Base-by-base conservation (phyloP, 2,113 vertebrate genomes). In the Megaceryle torquata region DNA sequence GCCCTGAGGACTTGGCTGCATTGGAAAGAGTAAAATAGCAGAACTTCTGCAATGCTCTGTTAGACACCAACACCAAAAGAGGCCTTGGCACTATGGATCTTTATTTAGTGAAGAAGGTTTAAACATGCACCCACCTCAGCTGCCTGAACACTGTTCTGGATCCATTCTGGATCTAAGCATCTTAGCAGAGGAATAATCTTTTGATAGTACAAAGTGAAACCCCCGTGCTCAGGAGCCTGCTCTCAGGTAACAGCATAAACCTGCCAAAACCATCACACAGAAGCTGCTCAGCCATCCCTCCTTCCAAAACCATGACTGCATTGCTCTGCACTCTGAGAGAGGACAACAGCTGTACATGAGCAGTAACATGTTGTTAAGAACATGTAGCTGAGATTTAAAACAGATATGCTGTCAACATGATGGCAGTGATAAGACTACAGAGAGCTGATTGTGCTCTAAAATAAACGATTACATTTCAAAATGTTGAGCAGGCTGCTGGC, bases 341-440 rank as follows among this genome's bases (percentile, higher is more conserved):
- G 75, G 82, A 89, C 70, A 79, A 24, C 65, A 78, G 14, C 57
- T 2, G 0, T 16, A 50, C 33, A 7, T 0, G 1, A 80, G 51
- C 48, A 88, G 77, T 94, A 97, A 97, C 89, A 86, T 3, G 35
- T 67, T 96, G 89, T 70, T 92, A 86, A 89, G 87, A 94, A 76
- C 65, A 80, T 71, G 70, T 78, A 96, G 94, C 95, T 94, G 78
- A 95, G 86, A 88, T 39, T 94, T 72, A 60, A 92, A 91, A 93
- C 95, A 96, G 65, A 70, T 67, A 57, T 7, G 65, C 75, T 96
- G 82, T 94, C 82, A 93, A 79, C 46, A 48, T 8, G 10, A 80
- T 18, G 82, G 82, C 43, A 79, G n/a, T 54, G 67, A 88, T 92
- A 81, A 91, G 85, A 25, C 60, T 53, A 78, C 57, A 67, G 44